phyloP scores from a whole-genome alignment of 2,888 invertebrate species.

The Prostheceraeus crozeri region DNA sequence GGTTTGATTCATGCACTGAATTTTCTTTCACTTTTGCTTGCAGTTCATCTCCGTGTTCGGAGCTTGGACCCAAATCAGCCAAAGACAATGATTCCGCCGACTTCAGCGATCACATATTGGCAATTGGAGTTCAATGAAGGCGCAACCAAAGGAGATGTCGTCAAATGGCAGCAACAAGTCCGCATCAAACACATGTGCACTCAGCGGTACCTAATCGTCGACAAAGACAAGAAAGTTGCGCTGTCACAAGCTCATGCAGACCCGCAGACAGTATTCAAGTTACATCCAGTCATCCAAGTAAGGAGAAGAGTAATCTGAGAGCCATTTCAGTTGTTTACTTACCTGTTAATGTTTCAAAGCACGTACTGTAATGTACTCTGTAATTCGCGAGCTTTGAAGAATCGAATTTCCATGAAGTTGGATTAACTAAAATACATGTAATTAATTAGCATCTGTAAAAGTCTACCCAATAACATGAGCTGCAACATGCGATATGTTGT shows the following conservation, averaged over 20 bases:
- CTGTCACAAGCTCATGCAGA: constrained; percentile 47
- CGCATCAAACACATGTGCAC: constrained; percentile 52
- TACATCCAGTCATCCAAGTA: constrained; percentile 54
- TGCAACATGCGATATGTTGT: too few relatives aligned
- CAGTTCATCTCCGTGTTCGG: constrained; percentile 51
- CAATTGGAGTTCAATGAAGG: constrained; percentile 48
- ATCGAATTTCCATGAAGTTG: too few relatives aligned
- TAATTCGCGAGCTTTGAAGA: too few relatives aligned
- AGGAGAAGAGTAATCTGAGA: too few relatives aligned
- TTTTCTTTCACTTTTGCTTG: constrained; percentile 44
- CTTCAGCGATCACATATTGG: constrained; percentile 55
- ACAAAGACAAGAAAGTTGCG: constrained; percentile 44
- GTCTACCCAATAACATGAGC: too few relatives aligned
- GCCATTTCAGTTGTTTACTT: too few relatives aligned
- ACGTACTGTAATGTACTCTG: too few relatives aligned
- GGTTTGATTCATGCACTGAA: too few relatives aligned
- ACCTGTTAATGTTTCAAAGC: too few relatives aligned
- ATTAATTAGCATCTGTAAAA: too few relatives aligned
- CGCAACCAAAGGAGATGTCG: constrained; percentile 44
- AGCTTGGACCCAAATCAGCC: constrained; percentile 50
- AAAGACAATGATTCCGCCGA: constrained; percentile 51
- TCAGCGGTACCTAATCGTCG: constrained; percentile 49
- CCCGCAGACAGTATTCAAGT: constrained; percentile 50
- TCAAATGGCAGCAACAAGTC: constrained; percentile 54
- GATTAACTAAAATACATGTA: too few relatives aligned